Percentiles rank a stretch among this genome's conserved stretches.
Conservation (phyloP, 2,797 vertebrate genomes). For the Eleutherodactylus coqui region DNA sequence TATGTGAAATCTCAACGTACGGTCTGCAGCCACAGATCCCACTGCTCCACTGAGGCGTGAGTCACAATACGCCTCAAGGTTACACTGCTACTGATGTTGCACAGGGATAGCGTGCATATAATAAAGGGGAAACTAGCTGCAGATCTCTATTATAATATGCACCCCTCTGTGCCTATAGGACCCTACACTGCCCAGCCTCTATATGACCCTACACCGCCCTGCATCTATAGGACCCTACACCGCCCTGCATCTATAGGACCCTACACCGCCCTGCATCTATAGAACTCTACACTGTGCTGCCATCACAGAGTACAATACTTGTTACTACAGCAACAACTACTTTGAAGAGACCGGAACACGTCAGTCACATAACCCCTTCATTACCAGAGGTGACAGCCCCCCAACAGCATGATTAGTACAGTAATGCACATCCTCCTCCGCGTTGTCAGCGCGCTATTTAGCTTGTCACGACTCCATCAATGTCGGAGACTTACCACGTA, state of each 20-base stretch:
- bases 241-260: neutral
- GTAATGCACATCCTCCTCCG: neutral
- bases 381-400: neutral
- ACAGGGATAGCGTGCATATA: too few species aligned
- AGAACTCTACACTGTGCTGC: neutral
- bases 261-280: neutral
- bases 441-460: neutral
- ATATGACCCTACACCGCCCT: neutral
- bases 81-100: neutral
- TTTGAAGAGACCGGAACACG: conserved; percentile 11
- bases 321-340: conserved; percentile 51
- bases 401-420: neutral
- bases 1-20: too few species aligned
- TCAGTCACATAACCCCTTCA: neutral
- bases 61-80: neutral
- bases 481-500: conserved; percentile 87
- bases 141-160: neutral
- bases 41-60: neutral
- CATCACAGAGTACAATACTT: conserved; percentile 20
- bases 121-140: too few species aligned
- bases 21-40: neutral
- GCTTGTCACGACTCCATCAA: neutral
- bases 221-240: neutral
- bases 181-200: neutral
- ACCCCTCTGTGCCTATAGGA: neutral